phyloP scores from a whole-genome alignment of 2,113 vertebrate genomes.

The Corythornis vintsioides region DNA sequence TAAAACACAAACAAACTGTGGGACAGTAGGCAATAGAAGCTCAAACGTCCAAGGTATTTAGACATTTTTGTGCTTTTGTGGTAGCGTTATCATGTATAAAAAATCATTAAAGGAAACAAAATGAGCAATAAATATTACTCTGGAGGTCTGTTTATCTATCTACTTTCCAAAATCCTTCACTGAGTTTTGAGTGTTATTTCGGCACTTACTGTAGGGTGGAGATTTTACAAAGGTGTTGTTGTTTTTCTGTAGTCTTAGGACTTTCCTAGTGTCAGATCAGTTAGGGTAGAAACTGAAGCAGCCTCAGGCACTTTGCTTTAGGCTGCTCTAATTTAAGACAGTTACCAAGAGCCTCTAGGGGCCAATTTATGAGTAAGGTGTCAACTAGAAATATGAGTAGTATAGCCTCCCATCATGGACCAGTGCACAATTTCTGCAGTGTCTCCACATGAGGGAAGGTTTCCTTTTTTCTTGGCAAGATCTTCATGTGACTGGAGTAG shows the following conservation, averaged over 20 bases:
- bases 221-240: background rate
- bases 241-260: background rate
- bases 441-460: background rate
- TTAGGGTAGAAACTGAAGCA: background rate
- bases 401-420: background rate
- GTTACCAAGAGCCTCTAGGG: background rate
- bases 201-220: background rate
- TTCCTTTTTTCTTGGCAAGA: background rate
- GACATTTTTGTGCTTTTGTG: background rate
- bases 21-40: background rate
- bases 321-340: slow-evolving; percentile 16
- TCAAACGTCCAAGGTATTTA: background rate
- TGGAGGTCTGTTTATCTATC: background rate
- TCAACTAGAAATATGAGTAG: background rate
- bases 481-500: background rate
- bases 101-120: background rate
- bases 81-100: background rate
- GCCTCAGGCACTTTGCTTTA: slow-evolving; percentile 19
- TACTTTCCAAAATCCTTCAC: background rate
- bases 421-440: background rate
- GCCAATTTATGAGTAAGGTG: slow-evolving; percentile 23
- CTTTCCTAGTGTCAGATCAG: background rate
- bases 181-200: background rate
- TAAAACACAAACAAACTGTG: background rate
- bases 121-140: background rate